Conservation (phyloP, 2,888 invertebrate genomes). For the Chymomyza procnemis region DNA sequence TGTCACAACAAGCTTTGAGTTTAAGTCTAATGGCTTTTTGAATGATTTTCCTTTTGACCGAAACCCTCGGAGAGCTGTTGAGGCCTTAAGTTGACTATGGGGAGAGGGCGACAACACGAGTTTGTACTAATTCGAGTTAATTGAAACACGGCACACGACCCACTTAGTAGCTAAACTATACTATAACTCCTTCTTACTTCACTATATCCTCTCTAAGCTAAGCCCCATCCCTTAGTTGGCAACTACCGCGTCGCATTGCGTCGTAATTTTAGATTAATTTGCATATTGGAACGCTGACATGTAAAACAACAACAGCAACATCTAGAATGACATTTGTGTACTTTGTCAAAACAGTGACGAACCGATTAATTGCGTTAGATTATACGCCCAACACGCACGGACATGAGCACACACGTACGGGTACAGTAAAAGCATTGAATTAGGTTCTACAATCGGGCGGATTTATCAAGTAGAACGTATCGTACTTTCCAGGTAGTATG, state of each 20-base stretch:
- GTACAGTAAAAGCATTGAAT: neutral
- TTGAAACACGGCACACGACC: slow-evolving; percentile 29
- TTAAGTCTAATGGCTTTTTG: neutral
- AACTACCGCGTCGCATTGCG: slow-evolving; percentile 31
- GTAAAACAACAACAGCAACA: slow-evolving; percentile 13
- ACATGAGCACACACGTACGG: slow-evolving; percentile 10
- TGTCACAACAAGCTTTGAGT: neutral
- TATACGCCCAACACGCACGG: slow-evolving; percentile 45
- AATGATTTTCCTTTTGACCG: neutral
- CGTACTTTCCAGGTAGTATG: too few relatives aligned
- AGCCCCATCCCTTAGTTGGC: slow-evolving; percentile 2
- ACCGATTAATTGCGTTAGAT: slow-evolving; percentile 75
- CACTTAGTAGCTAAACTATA: neutral
- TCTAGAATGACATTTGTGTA: slow-evolving; percentile 49
- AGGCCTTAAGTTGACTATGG: neutral
- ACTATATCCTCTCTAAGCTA: neutral
- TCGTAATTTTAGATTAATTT: slow-evolving; percentile 65
- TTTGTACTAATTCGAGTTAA: slow-evolving; percentile 49
- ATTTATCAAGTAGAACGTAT: neutral
- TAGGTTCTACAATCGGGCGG: neutral
- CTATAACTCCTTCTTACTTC: neutral
- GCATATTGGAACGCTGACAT: slow-evolving; percentile 58
- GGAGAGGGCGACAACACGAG: neutral
- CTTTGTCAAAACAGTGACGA: slow-evolving; percentile 65
- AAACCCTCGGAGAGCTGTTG: neutral